Conservation (phyloP, 2,888 invertebrate genomes). For the Oscheius myriophilus region DNA sequence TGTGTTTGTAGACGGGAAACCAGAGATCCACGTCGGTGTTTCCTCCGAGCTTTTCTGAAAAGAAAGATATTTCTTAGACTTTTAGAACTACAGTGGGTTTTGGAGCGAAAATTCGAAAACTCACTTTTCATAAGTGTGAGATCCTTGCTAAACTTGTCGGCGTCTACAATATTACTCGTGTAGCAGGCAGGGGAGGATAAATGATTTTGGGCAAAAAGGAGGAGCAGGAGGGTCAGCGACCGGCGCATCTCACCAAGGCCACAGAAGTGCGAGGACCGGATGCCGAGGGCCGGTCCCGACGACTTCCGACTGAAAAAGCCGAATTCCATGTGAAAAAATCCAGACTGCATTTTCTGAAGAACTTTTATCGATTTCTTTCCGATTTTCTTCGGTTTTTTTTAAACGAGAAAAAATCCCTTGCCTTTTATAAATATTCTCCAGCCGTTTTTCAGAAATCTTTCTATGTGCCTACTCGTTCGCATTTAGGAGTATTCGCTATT, state of each 20-base stretch:
- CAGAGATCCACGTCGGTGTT: constrained; percentile 61
- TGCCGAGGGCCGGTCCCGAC: too few relatives aligned
- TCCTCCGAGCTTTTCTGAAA: constrained; percentile 60
- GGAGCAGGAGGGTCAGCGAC: constrained; percentile 24
- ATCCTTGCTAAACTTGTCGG: constrained; percentile 7
- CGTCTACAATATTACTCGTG: constrained; percentile 25
- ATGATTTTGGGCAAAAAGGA: constrained; percentile 18
- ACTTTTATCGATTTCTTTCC: too few relatives aligned
- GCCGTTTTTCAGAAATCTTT: too few relatives aligned
- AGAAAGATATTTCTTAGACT: background rate
- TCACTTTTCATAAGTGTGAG: constrained; percentile 17
- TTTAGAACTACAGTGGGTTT: too few relatives aligned
- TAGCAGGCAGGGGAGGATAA: constrained; percentile 1
- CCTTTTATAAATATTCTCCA: too few relatives aligned
- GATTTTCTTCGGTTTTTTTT: too few relatives aligned
- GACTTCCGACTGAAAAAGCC: too few relatives aligned
- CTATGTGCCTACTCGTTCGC: too few relatives aligned
- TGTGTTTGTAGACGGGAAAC: constrained; percentile 60
- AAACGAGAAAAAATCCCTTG: too few relatives aligned
- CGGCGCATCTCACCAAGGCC: constrained; percentile 22
- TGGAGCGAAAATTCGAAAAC: background rate
- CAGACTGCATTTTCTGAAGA: too few relatives aligned
- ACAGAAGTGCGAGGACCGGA: background rate
- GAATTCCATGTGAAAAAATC: too few relatives aligned
- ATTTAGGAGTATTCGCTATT: too few relatives aligned